These are phyloP conservation scores for Taxidea taxus DNA, from an alignment of 2,113 vertebrate species.

Conservation along the genomic window DNA sequence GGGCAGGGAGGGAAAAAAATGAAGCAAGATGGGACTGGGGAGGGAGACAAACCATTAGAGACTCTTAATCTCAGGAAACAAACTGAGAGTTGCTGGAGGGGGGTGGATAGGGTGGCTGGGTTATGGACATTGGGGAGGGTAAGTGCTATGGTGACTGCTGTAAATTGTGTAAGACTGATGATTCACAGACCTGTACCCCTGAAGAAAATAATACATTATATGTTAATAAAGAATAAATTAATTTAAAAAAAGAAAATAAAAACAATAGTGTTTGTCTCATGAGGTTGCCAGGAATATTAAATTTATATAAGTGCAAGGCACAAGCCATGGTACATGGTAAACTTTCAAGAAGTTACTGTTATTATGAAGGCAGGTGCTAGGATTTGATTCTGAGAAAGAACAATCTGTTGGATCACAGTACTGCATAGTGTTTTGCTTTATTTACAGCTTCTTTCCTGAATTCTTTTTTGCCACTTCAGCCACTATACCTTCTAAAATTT, in stretches of 20 bases:
- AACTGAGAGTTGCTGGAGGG: too few species aligned
- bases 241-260: neutral
- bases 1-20: too few species aligned
- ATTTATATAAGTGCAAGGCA: neutral
- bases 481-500: constrained; percentile 56
- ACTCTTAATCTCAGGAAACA: too few species aligned
- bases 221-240: too few species aligned
- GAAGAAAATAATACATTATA: too few species aligned
- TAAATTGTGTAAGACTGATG: too few species aligned
- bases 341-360: neutral
- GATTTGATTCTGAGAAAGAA: neutral
- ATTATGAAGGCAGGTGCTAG: neutral
- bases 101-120: too few species aligned
- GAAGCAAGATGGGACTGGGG: too few species aligned
- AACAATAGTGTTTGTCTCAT: neutral
- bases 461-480: constrained; percentile 34
- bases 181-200: too few species aligned
- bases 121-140: too few species aligned
- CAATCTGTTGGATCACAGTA: neutral
- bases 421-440: neutral
- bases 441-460: constrained; percentile 56
- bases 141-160: too few species aligned
- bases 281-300: neutral
- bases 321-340: neutral
- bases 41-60: too few species aligned